Evolutionary conservation across 2,113 vertebrate species (phyloP).

Genomic region (Suricata suricatta): DNA sequence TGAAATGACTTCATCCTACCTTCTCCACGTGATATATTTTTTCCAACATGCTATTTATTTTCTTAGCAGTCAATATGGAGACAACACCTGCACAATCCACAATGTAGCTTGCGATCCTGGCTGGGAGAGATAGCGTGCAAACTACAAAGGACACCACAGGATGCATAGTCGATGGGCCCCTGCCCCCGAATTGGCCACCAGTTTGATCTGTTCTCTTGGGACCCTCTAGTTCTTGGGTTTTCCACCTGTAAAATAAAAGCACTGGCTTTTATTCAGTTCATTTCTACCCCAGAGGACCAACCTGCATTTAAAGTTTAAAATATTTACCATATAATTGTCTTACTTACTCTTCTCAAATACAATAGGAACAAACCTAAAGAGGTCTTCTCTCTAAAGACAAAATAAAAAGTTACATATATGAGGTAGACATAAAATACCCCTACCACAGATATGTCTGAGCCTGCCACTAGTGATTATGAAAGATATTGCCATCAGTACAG

Average conservation of each 20-base stretch:
- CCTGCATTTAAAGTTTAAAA: background rate
- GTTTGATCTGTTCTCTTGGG: background rate
- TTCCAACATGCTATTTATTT: background rate
- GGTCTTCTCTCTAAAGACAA: constrained; percentile 20
- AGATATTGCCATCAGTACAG: background rate
- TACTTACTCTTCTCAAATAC: constrained; percentile 36
- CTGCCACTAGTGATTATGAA: background rate
- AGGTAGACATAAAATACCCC: background rate
- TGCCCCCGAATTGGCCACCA: background rate
- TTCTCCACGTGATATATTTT: constrained; percentile 48
- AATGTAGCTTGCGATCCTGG: background rate
- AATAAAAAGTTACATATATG: constrained; percentile 3
- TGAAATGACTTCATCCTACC: constrained; percentile 39
- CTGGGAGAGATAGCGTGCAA: background rate
- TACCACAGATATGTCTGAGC: background rate
- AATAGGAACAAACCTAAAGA: background rate
- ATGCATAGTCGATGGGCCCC: background rate
- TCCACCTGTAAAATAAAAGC: background rate
- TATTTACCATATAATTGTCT: background rate
- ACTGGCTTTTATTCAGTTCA: constrained; percentile 10
- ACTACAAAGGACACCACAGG: background rate
- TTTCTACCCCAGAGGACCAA: constrained; percentile 32
- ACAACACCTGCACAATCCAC: background rate
- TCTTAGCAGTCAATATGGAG: background rate
- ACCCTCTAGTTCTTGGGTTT: background rate